Evolutionary conservation across 2,888 invertebrate species (phyloP).

Genomic region (Trichopoda pennipes): DNA sequence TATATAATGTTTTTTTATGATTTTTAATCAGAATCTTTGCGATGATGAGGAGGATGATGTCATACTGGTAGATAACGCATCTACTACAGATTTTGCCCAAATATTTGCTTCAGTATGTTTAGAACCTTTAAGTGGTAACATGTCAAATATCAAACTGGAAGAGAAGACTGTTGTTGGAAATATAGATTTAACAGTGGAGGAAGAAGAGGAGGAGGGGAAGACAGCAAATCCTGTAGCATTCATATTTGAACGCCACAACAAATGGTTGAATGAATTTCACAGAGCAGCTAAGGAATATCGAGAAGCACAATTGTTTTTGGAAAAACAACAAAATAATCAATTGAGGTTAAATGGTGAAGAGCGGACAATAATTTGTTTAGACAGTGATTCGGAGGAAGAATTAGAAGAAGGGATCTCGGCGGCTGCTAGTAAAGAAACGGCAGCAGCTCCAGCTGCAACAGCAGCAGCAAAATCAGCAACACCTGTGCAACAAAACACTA

Average conservation of each 20-base stretch:
- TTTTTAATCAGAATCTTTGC: constrained; percentile 54
- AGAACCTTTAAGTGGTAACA: constrained; percentile 30
- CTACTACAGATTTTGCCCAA: constrained; percentile 42
- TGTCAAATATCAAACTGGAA: constrained; percentile 48
- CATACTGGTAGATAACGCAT: background rate
- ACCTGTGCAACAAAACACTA: constrained; percentile 5
- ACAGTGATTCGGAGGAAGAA: constrained; percentile 55
- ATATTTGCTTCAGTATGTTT: constrained; percentile 29
- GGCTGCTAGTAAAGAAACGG: background rate
- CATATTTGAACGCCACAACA: constrained; percentile 23
- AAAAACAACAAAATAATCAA: constrained; percentile 37
- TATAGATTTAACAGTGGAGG: constrained; percentile 54
- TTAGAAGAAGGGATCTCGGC: constrained; percentile 14
- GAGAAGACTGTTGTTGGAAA: constrained; percentile 42
- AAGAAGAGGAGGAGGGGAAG: constrained; percentile 16
- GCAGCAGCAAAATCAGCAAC: background rate
- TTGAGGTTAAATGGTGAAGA: constrained; percentile 9
- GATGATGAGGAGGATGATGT: constrained; percentile 59
- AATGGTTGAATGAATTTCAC: constrained; percentile 54
- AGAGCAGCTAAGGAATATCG: constrained; percentile 40
- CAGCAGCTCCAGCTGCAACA: background rate
- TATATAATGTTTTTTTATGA: background rate
- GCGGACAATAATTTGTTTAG: constrained; percentile 43
- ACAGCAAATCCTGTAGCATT: background rate
- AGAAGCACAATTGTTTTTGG: constrained; percentile 23